Base-by-base conservation (phyloP, 1,140 invertebrate species). In the Cephus cinctus region DNA sequence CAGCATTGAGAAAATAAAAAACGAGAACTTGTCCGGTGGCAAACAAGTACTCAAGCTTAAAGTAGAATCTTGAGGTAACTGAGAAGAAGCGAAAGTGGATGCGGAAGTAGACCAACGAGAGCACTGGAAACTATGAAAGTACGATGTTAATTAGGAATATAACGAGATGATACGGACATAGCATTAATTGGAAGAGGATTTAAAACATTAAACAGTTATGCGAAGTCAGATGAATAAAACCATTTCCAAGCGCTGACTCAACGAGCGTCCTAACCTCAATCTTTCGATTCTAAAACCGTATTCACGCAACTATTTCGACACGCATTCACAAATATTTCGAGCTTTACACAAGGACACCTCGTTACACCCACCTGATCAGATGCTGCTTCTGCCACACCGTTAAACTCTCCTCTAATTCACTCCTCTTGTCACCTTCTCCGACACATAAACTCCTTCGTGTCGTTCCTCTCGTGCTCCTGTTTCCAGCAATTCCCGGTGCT, bases 201-300 rank as follows among this genome's bases (percentile, higher is more conserved):
- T n/a, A n/a, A n/a, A n/a, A n/a, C n/a, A n/a, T n/a, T n/a, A n/a
- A n/a, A n/a, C n/a, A n/a, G n/a, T n/a, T n/a, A n/a, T n/a, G n/a
- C n/a, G n/a, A n/a, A n/a, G n/a, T n/a, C n/a, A n/a, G n/a, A n/a
- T n/a, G n/a, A n/a, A n/a, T n/a, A n/a, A n/a, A n/a, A n/a, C n/a
- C n/a, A n/a, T n/a, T n/a, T n/a, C n/a, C 59, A 51, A 55, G 54
- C 43, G 39, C 51, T 52, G 25, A n/a, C n/a, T 52, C 46, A 44
- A n/a, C 43, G 36, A 38, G 50, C 36, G 38, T 52, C 59, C 58
- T 68, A 70, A 68, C 62, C 61, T 63, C 52, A 56, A 66, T 21
- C 12, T 40, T 31, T 39, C 36, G 22, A 40, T 41, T 49, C 12
- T 23, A 11, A 18, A 16, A 38, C 38, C 14, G 21, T 35, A 19